phyloP scores from a whole-genome alignment of 1,140 invertebrate species.

The Habropoda laboriosa region DNA sequence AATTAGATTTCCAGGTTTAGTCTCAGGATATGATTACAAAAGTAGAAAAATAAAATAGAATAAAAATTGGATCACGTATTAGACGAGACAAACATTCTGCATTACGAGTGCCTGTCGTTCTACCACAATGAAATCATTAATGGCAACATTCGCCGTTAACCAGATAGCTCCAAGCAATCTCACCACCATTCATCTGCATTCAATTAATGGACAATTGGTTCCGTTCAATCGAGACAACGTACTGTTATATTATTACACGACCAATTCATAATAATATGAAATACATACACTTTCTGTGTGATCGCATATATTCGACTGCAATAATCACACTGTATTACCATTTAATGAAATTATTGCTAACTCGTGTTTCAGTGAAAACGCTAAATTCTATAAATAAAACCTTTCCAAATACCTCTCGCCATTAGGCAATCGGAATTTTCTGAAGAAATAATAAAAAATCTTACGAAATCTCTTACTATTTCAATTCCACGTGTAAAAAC shows the following conservation, averaged over 20 bases:
- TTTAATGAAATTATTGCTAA: background rate
- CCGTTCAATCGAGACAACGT: background rate
- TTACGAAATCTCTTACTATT: no score
- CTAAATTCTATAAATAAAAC: background rate
- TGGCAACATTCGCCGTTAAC: background rate
- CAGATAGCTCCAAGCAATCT: background rate
- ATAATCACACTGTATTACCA: background rate
- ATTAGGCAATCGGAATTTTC: no score
- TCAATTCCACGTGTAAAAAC: no score
- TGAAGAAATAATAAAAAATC: no score
- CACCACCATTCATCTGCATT: conserved; percentile 10
- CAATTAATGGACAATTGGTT: background rate
- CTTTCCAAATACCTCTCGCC: no score
- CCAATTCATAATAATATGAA: background rate
- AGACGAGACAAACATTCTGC: background rate
- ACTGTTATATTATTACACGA: background rate
- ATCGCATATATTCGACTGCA: background rate
- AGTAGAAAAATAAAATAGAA: background rate
- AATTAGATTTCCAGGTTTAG: no score
- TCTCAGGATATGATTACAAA: no score
- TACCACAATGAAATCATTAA: background rate
- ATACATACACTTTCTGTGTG: no score
- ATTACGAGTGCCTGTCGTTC: no score
- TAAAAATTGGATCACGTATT: background rate
- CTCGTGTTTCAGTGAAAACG: background rate